Evolutionary conservation across 2,888 invertebrate genomes (phyloP).

Genomic region (Microctonus brassicae): DNA sequence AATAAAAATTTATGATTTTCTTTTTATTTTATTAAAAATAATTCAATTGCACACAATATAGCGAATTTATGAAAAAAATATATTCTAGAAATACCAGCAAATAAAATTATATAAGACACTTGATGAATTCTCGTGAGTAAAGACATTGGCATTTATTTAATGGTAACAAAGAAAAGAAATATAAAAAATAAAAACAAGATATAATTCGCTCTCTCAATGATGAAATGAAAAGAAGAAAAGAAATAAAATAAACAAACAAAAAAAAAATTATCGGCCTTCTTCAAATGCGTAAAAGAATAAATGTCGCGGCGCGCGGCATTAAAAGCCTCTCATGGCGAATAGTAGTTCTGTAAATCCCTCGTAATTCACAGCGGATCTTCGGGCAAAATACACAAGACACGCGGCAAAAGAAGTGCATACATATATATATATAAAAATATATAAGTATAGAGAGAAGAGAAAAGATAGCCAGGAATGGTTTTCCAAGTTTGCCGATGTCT

Average conservation of each 20-base stretch:
- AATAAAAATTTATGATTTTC: too few species aligned
- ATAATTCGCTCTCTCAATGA: constrained; percentile 10
- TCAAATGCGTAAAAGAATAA: constrained; percentile 17
- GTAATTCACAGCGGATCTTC: constrained; percentile 37
- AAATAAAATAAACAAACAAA: neutral
- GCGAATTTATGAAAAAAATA: too few species aligned
- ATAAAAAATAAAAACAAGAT: constrained; percentile 26
- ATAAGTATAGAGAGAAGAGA: constrained; percentile 5
- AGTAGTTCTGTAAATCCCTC: constrained; percentile 22
- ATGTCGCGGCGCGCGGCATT: constrained; percentile 26
- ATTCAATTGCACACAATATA: too few species aligned
- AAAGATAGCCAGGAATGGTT: constrained; percentile 11
- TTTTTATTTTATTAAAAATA: neutral
- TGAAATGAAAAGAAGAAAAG: neutral
- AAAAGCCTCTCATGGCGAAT: constrained; percentile 32
- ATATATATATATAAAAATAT: neutral
- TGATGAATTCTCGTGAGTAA: constrained; percentile 1
- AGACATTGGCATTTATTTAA: constrained; percentile 16
- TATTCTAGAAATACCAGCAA: too few species aligned
- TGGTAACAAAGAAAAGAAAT: too few species aligned
- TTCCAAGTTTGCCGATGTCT: constrained; percentile 2
- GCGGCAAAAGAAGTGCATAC: constrained; percentile 27
- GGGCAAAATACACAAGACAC: constrained; percentile 11
- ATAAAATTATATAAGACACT: constrained; percentile 11
- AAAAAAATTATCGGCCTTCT: constrained; percentile 10